Percentiles rank a stretch among this genome's conserved stretches.
Evolutionary conservation across 2,888 invertebrate species (phyloP).

Genomic region (Pemphredon lugubris): DNA sequence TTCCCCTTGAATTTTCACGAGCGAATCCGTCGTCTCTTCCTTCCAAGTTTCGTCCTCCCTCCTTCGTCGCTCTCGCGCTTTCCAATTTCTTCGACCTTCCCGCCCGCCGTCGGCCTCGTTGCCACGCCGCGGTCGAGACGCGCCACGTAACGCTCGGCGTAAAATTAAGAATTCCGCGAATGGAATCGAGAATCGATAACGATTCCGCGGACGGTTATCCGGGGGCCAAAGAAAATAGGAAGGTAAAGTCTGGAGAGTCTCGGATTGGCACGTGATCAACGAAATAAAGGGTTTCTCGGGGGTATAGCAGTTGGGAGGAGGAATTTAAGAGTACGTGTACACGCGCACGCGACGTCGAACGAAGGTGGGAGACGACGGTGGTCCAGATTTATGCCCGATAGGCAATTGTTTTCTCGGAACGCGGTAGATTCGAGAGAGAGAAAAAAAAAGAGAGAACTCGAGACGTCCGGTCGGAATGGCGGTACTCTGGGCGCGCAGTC

Average conservation of each 20-base stretch:
- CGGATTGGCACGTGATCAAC: constrained; percentile 40
- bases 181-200: constrained; percentile 52
- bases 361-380: constrained; percentile 4
- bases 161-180: constrained; percentile 23
- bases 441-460: constrained; percentile 25
- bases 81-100: neutral
- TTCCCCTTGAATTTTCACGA: constrained; percentile 62
- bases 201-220: constrained; percentile 18
- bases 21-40: constrained; percentile 8
- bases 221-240: constrained; percentile 45
- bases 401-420: constrained; percentile 73
- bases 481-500: no score
- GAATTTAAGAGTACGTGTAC: constrained; percentile 44
- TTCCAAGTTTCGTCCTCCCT: neutral
- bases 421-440: constrained; percentile 55
- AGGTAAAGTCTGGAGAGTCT: neutral
- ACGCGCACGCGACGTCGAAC: neutral
- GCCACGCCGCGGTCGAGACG: no score
- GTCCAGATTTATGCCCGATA: constrained; percentile 68
- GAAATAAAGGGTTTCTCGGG: constrained; percentile 47
- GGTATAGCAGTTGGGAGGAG: constrained; percentile 27
- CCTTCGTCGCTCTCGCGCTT: neutral
- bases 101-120: neutral
- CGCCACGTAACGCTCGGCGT: no score
- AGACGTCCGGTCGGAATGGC: constrained; percentile 1